Conservation (phyloP, 2,797 vertebrate genomes). For the Lepus townsendii region DNA sequence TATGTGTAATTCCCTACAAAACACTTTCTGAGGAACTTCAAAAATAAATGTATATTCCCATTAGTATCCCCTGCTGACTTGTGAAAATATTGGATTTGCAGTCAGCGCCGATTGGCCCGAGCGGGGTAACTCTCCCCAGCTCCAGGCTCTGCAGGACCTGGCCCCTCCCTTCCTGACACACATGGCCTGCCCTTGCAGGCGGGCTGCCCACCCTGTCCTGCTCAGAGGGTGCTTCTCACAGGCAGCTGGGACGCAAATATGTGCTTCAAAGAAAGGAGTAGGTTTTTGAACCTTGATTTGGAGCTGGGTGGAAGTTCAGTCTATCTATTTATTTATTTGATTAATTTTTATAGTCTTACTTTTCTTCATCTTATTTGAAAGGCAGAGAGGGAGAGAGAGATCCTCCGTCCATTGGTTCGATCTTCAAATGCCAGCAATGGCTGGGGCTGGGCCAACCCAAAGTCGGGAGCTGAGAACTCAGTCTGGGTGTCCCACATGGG, state of each 20-base stretch:
- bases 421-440: too few relatives aligned
- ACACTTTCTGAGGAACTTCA: conserved; percentile 4
- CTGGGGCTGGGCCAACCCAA: too few relatives aligned
- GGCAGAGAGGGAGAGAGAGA: too few relatives aligned
- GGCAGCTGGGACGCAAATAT: background rate
- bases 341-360: too few relatives aligned
- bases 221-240: background rate
- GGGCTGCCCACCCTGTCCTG: conserved; percentile 8
- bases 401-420: too few relatives aligned
- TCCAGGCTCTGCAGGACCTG: background rate
- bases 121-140: background rate
- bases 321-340: background rate
- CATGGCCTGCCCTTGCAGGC: background rate
- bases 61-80: background rate
- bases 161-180: background rate
- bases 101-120: background rate
- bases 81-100: background rate
- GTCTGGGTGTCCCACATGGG: too few relatives aligned
- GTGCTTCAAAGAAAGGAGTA: background rate
- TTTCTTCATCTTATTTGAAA: too few relatives aligned
- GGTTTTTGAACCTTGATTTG: background rate
- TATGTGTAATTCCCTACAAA: background rate
- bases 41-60: background rate
- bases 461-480: too few relatives aligned
- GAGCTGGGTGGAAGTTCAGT: background rate